These are phyloP conservation scores for Mungos mungo DNA, from an alignment of 2,113 vertebrate genomes.

Conservation along the genomic window DNA sequence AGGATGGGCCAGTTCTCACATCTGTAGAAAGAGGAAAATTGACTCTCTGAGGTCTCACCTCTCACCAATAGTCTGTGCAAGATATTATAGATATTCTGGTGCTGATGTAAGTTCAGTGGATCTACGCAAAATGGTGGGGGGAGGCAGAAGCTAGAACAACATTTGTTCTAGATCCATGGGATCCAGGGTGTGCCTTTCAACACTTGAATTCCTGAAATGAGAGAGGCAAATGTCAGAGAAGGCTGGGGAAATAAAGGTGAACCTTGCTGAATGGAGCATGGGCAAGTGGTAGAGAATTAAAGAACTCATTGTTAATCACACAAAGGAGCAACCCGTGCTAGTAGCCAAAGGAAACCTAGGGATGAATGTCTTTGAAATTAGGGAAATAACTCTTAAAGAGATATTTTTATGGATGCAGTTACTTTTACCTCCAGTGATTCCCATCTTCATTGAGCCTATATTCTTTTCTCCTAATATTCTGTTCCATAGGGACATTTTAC, in stretches of 20 bases:
- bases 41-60: not conserved
- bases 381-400: not conserved
- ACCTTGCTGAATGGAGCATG: not conserved
- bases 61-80: not conserved
- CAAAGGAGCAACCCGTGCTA: not conserved
- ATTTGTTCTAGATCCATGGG: not conserved
- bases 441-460: not conserved
- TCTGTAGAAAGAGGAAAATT: not conserved
- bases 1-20: rapidly evolving
- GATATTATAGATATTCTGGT: rapidly evolving
- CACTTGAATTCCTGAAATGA: not conserved
- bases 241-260: not conserved
- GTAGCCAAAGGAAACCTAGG: not conserved
- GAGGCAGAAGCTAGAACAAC: not conserved
- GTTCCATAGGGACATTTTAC: not conserved
- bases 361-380: not conserved
- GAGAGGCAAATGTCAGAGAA: not conserved
- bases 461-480: not conserved
- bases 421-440: not conserved
- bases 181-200: not conserved
- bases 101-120: not conserved
- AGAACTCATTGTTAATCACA: not conserved
- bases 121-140: not conserved
- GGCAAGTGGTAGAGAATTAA: not conserved
- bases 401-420: not conserved